Conservation (phyloP, 1,140 invertebrate species). For the Frieseomelitta varia region DNA sequence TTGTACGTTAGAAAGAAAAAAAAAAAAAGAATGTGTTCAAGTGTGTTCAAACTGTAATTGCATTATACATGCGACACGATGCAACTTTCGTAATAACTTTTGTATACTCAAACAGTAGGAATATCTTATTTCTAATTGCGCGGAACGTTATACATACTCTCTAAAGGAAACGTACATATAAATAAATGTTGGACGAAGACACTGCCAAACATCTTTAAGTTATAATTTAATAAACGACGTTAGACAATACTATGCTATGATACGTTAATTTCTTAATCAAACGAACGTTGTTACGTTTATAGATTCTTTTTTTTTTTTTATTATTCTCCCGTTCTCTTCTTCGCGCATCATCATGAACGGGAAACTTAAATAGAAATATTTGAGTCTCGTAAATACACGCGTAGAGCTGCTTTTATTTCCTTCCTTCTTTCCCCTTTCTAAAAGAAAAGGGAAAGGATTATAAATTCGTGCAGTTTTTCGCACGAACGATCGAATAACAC, state of each 20-base stretch:
- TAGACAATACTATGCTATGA: constrained; percentile 54
- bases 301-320: background rate
- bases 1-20: constrained; percentile 4
- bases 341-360: background rate
- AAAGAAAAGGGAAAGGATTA: background rate
- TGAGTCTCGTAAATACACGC: constrained; percentile 29
- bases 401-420: constrained; percentile 3
- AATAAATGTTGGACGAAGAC: constrained; percentile 64
- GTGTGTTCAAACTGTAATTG: constrained; percentile 18
- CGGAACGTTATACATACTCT: constrained; percentile 27
- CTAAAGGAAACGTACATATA: constrained; percentile 47
- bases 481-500: background rate
- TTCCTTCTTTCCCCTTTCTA: background rate
- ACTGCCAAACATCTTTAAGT: constrained; percentile 74
- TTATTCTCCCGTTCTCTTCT: constrained; percentile 16
- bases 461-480: constrained; percentile 6
- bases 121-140: background rate
- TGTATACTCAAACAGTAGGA: constrained; percentile 15
- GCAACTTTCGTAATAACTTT: constrained; percentile 12
- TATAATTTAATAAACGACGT: constrained; percentile 68
- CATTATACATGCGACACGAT: background rate
- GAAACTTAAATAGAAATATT: constrained; percentile 18
- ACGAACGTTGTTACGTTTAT: constrained; percentile 22
- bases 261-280: constrained; percentile 47
- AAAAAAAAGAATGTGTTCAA: constrained; percentile 39